These are phyloP conservation scores for Mnemiopsis leidyi DNA, from an alignment of 37 sponge, comb jelly and placozoan genomes.

Conservation along the genomic window DNA sequence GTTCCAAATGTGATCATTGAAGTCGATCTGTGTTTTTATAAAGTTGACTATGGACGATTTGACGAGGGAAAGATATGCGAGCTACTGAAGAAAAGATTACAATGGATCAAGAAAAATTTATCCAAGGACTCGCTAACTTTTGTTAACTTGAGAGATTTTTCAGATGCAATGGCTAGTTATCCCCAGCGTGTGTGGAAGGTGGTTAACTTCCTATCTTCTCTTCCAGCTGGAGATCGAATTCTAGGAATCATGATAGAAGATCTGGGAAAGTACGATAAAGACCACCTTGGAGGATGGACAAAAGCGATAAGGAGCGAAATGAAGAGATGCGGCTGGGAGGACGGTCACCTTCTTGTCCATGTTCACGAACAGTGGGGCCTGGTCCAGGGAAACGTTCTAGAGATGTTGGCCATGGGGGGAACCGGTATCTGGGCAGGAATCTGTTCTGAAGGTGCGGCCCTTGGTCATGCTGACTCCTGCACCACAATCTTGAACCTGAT, in stretches of 20 bases:
- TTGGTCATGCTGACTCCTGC: constrained; percentile 68
- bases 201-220: constrained; percentile 39
- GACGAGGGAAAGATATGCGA: constrained; percentile 20
- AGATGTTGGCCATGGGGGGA: constrained; percentile 65
- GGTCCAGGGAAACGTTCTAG: constrained; percentile 35
- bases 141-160: constrained; percentile 67
- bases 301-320: constrained; percentile 47
- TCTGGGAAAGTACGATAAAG: constrained; percentile 29
- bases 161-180: constrained; percentile 12
- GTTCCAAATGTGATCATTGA: constrained; percentile 66
- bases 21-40: constrained; percentile 58
- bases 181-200: constrained; percentile 64
- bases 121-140: constrained; percentile 33
- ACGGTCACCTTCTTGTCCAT: constrained; percentile 67
- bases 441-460: constrained; percentile 68
- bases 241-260: constrained; percentile 67
- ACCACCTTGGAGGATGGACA: constrained; percentile 64
- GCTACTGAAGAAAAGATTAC: background rate
- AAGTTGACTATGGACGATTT: constrained; percentile 31
- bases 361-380: constrained; percentile 69
- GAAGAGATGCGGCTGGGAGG: constrained; percentile 62
- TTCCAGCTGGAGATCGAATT: constrained; percentile 58
- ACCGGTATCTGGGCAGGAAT: constrained; percentile 69
- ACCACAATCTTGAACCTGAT: constrained; percentile 69
- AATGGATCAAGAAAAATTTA: background rate